Conservation (phyloP, 2,797 vertebrate species). For the Tamandua tetradactyla region DNA sequence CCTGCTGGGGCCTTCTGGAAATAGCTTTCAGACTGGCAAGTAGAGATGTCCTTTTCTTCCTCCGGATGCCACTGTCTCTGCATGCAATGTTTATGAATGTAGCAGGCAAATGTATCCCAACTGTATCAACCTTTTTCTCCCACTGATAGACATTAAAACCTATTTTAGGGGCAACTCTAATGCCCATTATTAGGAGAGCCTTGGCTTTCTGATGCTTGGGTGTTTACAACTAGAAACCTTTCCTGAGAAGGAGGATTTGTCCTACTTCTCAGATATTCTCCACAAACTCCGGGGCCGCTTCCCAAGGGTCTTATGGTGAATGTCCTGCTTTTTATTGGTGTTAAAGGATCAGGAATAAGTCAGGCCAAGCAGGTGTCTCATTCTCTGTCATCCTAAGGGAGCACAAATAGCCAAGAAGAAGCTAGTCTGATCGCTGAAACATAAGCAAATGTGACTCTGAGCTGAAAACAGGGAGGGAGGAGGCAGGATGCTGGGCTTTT, state of each 20-base stretch:
- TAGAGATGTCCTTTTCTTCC: not conserved
- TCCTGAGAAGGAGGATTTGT: not conserved
- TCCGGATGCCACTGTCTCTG: not conserved
- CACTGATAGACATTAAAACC: not conserved
- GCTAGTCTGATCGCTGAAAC: not conserved
- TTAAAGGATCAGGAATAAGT: not conserved
- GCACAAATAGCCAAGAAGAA: not conserved
- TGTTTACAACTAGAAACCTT: not conserved
- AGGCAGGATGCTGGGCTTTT: not conserved
- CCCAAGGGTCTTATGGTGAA: not conserved
- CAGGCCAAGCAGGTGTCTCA: not conserved
- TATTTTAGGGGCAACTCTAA: not conserved
- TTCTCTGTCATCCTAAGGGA: not conserved
- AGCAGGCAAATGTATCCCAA: not conserved
- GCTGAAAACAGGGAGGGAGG: not conserved
- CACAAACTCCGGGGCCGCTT: not conserved
- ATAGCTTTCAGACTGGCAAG: not conserved
- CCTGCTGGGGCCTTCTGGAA: not conserved
- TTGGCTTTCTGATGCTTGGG: not conserved
- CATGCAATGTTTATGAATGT: not conserved
- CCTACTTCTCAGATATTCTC: not conserved
- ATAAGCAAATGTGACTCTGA: constrained; percentile 36
- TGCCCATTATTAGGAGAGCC: not conserved
- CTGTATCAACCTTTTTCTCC: not conserved
- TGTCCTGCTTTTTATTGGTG: not conserved